Evolutionary conservation across 2,113 vertebrate species (phyloP).

Genomic region (Panthera tigris): DNA sequence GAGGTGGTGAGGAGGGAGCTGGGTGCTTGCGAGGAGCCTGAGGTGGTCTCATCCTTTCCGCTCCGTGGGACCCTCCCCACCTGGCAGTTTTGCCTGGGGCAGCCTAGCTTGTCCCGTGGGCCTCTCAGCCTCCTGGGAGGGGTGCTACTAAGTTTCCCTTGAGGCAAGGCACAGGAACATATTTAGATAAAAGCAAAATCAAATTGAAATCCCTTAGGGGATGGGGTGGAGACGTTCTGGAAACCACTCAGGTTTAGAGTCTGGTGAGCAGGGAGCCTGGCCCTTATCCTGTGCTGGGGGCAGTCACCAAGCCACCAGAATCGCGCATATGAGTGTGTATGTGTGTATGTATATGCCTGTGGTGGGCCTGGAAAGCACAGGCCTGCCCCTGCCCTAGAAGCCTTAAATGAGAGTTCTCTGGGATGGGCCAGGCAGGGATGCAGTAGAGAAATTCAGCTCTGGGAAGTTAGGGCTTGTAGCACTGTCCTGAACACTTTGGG

Average conservation of each 20-base stretch:
- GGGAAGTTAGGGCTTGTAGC: background rate
- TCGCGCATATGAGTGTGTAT: background rate
- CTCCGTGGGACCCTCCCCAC: background rate
- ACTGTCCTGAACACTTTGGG: background rate
- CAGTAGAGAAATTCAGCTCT: background rate
- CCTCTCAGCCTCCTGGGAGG: background rate
- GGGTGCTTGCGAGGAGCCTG: background rate
- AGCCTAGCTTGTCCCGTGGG: background rate
- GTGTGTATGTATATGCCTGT: background rate
- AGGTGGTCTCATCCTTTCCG: background rate
- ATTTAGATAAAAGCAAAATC: slow-evolving; percentile 55
- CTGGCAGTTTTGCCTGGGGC: background rate
- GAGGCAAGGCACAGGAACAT: slow-evolving; percentile 34
- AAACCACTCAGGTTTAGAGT: background rate
- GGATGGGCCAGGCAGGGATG: background rate
- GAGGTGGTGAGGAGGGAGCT: background rate
- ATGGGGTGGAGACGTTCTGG: background rate
- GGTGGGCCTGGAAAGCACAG: background rate
- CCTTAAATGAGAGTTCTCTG: background rate
- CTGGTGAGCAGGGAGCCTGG: slow-evolving; percentile 7
- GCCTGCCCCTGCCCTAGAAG: background rate
- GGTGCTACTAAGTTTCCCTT: slow-evolving; percentile 13
- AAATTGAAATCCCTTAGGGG: slow-evolving; percentile 19
- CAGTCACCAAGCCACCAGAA: background rate
- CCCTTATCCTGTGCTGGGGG: background rate